phyloP scores from a whole-genome alignment of 2,113 vertebrate genomes.

The Xiphophorus hellerii region DNA sequence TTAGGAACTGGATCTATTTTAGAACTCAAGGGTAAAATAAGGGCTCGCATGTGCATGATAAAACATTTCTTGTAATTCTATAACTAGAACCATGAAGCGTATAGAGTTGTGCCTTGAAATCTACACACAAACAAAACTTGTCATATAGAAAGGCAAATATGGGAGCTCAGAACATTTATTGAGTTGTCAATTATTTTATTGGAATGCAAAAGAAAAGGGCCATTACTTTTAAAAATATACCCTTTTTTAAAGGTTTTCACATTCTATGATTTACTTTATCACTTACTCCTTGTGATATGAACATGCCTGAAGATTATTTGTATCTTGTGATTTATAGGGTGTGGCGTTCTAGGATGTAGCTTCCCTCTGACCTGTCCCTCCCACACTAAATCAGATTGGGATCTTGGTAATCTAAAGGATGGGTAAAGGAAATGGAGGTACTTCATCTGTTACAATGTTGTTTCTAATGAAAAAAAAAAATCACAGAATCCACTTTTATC shows the following conservation, averaged over 20 bases:
- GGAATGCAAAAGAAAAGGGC: background rate
- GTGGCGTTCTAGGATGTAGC: background rate
- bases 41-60: slow-evolving; percentile 1
- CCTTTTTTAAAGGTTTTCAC: background rate
- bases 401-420: background rate
- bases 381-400: background rate
- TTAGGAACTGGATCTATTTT: slow-evolving; percentile 17
- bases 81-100: background rate
- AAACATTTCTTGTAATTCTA: slow-evolving; percentile 14
- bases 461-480: background rate
- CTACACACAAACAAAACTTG: background rate
- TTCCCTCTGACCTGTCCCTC: background rate
- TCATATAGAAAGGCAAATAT: background rate
- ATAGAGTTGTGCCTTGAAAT: background rate
- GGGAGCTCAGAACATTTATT: background rate
- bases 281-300: background rate
- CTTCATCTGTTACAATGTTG: background rate
- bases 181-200: background rate
- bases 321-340: background rate
- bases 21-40: slow-evolving; percentile 20
- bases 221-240: background rate
- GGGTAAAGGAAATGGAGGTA: background rate
- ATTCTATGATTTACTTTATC: background rate
- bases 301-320: background rate
- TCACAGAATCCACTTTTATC: background rate